Evolutionary conservation across 2,113 vertebrate genomes (phyloP), one percentile per base, ranked within the genome.

Genomic region (Caracal caracal): DNA sequence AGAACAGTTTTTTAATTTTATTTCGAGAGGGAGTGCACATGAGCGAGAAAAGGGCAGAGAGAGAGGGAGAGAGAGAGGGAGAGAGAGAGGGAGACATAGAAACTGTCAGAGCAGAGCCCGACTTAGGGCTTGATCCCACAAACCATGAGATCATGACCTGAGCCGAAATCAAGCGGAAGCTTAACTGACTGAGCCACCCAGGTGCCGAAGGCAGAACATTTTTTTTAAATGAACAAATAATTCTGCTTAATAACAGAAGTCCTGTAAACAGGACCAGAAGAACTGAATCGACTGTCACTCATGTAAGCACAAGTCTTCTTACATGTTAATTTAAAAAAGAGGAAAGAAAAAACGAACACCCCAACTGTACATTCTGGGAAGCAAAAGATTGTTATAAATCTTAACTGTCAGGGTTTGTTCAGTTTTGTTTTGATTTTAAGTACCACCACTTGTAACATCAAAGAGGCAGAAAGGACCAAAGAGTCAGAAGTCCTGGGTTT

Each of bases 341-440:
- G 24, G 94, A 80, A 43, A 19, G 13, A 26, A 78, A 89, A 93
- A 92, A 30, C 8, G 43, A 73, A 71, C 11, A 95, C 11, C 24
- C 37, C 56, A 86, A 81, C 3, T 89, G 80, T 24, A 86, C n/a
- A 71, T 79, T 82, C n/a, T 43, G 30, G 68, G 49, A 97, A 89
- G 65, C 59, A 81, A 95, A 82, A 91, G 65, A 90, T 70, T 76
- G 10, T 16, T 88, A n/a, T 61, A 88, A 88, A 81, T 51, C 47
- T 43, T 51, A 88, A 66, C 30, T 70, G 35, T 47, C 26, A 81
- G 26, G 12, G 28, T 78, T 63, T 83, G 22, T 35, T 81, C 59
- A 49, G 43, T 61, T 94, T 88, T 28, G n/a, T 59, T 95, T 82
- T 83, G 24, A 83, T 88, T 95, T 89, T 83, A 73, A 93, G 78